These are phyloP conservation scores for Drosophila arizonae DNA, from an alignment of 1,140 invertebrate species.

Conservation along the genomic window DNA sequence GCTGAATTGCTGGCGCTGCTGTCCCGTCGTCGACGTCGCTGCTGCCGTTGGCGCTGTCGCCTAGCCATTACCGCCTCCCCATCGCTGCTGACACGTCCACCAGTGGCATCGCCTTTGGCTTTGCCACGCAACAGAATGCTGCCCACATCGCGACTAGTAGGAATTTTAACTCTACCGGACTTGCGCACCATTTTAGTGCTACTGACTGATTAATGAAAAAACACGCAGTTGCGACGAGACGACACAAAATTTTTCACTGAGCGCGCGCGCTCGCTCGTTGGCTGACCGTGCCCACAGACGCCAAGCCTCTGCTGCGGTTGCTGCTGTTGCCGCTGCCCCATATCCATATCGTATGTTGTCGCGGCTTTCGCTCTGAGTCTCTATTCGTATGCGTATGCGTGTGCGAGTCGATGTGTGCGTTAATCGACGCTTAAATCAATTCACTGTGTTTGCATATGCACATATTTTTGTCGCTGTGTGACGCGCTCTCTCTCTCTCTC, in stretches of 20 bases:
- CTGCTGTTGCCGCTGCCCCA: conserved; percentile 33
- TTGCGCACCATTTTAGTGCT: conserved; percentile 80
- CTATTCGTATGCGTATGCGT: conserved; percentile 11
- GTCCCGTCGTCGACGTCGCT: conserved; percentile 22
- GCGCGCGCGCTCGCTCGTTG: conserved; percentile 36
- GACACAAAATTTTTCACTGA: conserved; percentile 56
- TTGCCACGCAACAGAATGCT: conserved; percentile 68
- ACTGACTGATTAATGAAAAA: conserved; percentile 78
- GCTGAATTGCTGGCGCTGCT: conserved; percentile 60
- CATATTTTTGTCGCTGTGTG: conserved; percentile 26
- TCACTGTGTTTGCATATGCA: conserved; percentile 73
- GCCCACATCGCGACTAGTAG: conserved; percentile 57
- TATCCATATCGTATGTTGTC: conserved; percentile 67
- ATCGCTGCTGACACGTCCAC: conserved; percentile 31
- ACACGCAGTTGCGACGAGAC: conserved; percentile 46
- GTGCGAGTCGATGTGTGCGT: conserved; percentile 48
- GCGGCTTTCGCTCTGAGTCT: conserved; percentile 34
- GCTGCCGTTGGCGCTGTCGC: conserved; percentile 15
- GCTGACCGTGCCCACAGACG: conserved; percentile 18
- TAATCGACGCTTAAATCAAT: conserved; percentile 77
- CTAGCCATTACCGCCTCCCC: conserved; percentile 19
- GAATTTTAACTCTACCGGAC: conserved; percentile 80
- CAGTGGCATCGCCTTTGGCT: conserved; percentile 20
- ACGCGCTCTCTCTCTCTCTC: conserved; percentile 14
- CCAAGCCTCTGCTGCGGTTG: conserved; percentile 37